Conservation (phyloP, 92 coral and sea anemone species). For the Parazoanthus swiftii region DNA sequence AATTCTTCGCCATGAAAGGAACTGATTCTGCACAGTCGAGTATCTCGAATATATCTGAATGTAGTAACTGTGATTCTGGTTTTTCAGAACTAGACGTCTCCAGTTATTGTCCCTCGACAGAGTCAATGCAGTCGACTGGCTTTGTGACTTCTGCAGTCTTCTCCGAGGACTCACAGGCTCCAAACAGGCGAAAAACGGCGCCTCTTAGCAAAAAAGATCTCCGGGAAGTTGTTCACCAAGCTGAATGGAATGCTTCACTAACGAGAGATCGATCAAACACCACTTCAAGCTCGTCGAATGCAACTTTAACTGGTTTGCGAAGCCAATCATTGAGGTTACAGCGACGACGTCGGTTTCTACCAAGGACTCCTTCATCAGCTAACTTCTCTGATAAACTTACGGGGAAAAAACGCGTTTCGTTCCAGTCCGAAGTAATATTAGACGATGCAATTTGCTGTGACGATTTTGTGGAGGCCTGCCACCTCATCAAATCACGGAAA, state of each 20-base stretch:
- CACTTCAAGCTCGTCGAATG: background rate
- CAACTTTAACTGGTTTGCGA: constrained; percentile 6
- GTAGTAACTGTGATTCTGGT: constrained; percentile 75
- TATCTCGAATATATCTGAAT: constrained; percentile 66
- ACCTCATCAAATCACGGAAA: constrained; percentile 73
- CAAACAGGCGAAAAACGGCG: constrained; percentile 38
- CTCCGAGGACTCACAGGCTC: background rate
- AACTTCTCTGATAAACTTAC: constrained; percentile 1
- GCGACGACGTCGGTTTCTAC: constrained; percentile 22
- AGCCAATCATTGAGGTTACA: constrained; percentile 30
- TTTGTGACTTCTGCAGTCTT: background rate
- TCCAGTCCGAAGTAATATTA: constrained; percentile 64
- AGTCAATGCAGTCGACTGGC: constrained; percentile 46
- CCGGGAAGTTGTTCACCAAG: background rate
- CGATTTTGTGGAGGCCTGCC: constrained; percentile 85
- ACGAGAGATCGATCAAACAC: constrained; percentile 28
- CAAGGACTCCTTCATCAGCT: constrained; percentile 16
- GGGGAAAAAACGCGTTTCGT: constrained; percentile 67
- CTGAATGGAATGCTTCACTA: background rate
- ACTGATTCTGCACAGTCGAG: constrained; percentile 64
- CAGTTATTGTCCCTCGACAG: constrained; percentile 36
- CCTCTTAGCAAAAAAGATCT: constrained; percentile 34
- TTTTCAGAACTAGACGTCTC: constrained; percentile 63
- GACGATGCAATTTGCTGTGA: constrained; percentile 68
- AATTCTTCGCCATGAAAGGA: constrained; percentile 49